Percentiles rank a stretch among this genome's conserved stretches.
These are phyloP conservation scores for Hydrophis major DNA, from an alignment of 2,797 vertebrate species.

Conservation along the genomic window DNA sequence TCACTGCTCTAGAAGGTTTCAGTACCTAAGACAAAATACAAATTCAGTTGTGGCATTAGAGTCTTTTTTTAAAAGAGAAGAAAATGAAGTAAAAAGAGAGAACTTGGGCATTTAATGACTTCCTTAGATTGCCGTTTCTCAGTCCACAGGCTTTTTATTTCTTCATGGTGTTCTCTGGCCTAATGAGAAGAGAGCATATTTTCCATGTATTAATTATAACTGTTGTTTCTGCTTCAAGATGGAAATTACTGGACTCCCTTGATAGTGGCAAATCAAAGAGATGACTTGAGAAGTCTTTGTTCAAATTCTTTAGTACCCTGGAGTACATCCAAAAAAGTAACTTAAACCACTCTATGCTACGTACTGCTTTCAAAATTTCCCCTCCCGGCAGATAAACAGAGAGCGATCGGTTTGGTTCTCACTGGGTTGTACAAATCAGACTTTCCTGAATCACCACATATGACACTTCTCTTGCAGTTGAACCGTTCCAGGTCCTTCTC, in stretches of 20 bases:
- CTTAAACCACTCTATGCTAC: not conserved
- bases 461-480: not conserved
- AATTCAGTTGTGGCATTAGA: not conserved
- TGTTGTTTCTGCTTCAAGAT: not conserved
- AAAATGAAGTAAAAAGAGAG: not conserved
- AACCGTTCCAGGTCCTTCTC: not conserved
- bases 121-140: not conserved
- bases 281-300: not conserved
- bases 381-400: not conserved
- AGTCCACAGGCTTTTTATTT: not conserved
- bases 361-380: not conserved
- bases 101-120: not conserved
- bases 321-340: not conserved
- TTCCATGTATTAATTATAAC: not conserved
- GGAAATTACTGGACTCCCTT: not conserved
- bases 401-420: not conserved
- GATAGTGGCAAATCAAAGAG: not conserved
- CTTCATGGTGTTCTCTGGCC: not conserved
- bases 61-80: not conserved
- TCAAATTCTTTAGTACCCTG: not conserved
- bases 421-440: slow-evolving; percentile 23
- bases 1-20: not conserved
- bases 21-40: not conserved
- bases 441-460: slow-evolving; percentile 18
- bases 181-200: not conserved